Percentiles rank a stretch among this genome's conserved stretches.
Evolutionary conservation across 2,888 invertebrate genomes (phyloP).

Genomic region (Lypha dubia): DNA sequence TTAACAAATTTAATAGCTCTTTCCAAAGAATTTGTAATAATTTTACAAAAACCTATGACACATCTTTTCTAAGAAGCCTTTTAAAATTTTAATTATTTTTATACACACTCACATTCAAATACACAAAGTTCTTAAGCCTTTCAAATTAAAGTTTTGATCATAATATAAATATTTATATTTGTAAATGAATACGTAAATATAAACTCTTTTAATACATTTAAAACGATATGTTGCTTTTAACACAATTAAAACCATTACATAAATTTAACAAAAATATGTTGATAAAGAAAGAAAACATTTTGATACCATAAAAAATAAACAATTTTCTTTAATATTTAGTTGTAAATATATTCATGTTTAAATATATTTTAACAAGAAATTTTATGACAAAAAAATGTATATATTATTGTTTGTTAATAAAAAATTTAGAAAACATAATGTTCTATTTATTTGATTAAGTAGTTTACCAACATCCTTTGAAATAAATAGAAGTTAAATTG

Average conservation of each 20-base stretch:
- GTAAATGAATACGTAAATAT: neutral
- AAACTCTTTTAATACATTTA: neutral
- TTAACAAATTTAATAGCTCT: too few species aligned
- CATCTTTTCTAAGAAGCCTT: neutral
- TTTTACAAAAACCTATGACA: neutral
- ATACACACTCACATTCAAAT: neutral
- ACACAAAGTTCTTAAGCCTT: constrained; percentile 7
- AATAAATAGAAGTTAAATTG: neutral
- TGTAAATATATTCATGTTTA: neutral
- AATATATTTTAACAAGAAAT: constrained; percentile 26
- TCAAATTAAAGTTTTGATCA: constrained; percentile 11
- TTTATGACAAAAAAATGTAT: neutral
- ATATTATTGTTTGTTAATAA: constrained; percentile 20
- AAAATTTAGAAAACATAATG: constrained; percentile 2
- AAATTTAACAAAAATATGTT: constrained; percentile 12
- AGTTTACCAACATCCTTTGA: constrained; percentile 10
- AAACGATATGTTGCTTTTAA: neutral
- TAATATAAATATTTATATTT: constrained; percentile 13
- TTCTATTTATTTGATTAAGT: constrained; percentile 5
- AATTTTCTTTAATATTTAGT: constrained; percentile 11
- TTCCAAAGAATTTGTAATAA: too few species aligned
- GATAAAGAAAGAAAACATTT: constrained; percentile 5
- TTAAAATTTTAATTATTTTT: neutral
- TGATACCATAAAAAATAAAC: neutral
- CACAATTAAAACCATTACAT: constrained; percentile 39